phyloP scores from a whole-genome alignment of 1,140 invertebrate genomes.

The Arion vulgaris region DNA sequence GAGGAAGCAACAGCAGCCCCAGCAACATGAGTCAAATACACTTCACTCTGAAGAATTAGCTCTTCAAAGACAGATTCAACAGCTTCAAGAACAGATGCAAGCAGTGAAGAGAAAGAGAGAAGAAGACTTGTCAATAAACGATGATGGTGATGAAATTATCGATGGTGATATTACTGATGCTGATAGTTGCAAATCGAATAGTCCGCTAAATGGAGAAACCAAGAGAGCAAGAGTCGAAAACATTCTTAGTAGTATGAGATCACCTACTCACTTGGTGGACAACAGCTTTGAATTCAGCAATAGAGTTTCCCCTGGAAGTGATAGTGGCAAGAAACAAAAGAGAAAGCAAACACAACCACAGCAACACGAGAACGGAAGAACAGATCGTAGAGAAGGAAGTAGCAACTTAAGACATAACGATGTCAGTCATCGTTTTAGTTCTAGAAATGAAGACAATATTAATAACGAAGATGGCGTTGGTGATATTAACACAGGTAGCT shows the following conservation, averaged over 20 bases:
- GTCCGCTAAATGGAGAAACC: background rate
- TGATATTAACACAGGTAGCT: constrained; percentile 45
- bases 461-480: background rate
- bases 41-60: background rate
- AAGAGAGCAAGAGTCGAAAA: constrained; percentile 20
- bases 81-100: constrained; percentile 24
- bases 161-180: background rate
- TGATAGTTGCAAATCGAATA: background rate
- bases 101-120: constrained; percentile 30
- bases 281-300: constrained; percentile 33
- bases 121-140: constrained; percentile 33
- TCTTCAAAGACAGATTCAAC: constrained; percentile 13
- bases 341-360: constrained; percentile 97
- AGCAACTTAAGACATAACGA: constrained; percentile 11
- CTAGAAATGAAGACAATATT: background rate
- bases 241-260: background rate
- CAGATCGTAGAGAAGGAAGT: background rate
- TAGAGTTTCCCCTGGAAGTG: constrained; percentile 32
- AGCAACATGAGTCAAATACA: constrained; percentile 83
- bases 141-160: background rate
- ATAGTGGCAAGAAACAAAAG: constrained; percentile 87
- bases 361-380: constrained; percentile 85
- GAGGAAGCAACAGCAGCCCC: constrained; percentile 95
- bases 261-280: background rate
- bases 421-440: background rate